Conservation (phyloP, 2,888 invertebrate species). For the Sisyra nigra region DNA sequence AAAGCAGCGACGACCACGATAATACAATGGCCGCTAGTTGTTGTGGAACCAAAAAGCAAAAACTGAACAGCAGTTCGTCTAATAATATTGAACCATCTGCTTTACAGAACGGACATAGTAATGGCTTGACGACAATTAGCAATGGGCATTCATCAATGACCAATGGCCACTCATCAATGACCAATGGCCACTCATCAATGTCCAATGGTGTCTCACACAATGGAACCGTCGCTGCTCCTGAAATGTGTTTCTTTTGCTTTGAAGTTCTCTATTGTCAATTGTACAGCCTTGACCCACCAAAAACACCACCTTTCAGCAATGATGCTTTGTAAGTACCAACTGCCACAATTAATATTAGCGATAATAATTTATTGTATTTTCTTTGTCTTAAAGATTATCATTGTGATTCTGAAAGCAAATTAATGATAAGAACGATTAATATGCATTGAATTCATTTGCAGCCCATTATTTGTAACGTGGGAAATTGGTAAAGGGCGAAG, state of each 20-base stretch:
- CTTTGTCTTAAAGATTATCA: no score
- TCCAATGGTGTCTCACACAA: conserved; percentile 24
- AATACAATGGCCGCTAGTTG: conserved; percentile 68
- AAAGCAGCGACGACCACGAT: background rate
- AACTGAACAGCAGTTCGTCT: conserved; percentile 49
- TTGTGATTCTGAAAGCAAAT: no score
- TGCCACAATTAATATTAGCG: no score
- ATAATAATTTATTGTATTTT: no score
- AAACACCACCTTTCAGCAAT: conserved; percentile 82
- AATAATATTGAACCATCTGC: conserved; percentile 19
- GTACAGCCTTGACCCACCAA: conserved; percentile 83
- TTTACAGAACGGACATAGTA: conserved; percentile 15
- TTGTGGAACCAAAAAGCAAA: conserved; percentile 86
- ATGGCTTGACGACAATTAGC: conserved; percentile 16
- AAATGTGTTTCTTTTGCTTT: conserved; percentile 99
- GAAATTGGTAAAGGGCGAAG: conserved; percentile 91
- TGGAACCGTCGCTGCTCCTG: conserved; percentile 62
- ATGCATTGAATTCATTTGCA: no score
- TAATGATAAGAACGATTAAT: no score
- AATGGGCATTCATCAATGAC: conserved; percentile 17
- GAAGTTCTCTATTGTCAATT: conserved; percentile 93
- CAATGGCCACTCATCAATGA: conserved; percentile 14
- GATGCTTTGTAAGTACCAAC: conserved; percentile 74
- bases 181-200: conserved; percentile 14
- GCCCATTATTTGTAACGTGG: conserved; percentile 99